A percentile compares a stretch with the other conserved stretches of the same genome.
Conservation (phyloP, 2,113 vertebrate genomes). For the Myocastor coypus region DNA sequence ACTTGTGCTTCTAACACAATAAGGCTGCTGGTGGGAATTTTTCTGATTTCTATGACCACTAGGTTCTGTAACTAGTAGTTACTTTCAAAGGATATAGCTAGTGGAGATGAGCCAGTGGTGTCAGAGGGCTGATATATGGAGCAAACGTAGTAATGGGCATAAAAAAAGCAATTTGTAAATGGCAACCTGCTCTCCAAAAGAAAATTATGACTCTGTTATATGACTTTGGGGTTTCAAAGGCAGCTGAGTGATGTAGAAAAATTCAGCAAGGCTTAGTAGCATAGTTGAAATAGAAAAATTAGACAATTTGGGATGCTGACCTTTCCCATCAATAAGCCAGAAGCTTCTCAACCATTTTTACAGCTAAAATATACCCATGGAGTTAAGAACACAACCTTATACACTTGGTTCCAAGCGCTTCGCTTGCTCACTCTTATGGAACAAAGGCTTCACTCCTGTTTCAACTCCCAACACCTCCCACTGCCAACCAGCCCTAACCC, state of each 20-base stretch:
- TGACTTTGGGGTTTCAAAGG: slow-evolving; percentile 59
- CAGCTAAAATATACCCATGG: not conserved
- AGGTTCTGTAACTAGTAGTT: slow-evolving; percentile 30
- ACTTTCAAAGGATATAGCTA: slow-evolving; percentile 62
- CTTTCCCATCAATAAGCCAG: not conserved
- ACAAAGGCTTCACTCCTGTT: not conserved
- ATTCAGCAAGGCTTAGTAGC: slow-evolving; percentile 22
- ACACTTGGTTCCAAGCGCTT: not conserved
- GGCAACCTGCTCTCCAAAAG: slow-evolving; percentile 42
- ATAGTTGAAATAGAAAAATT: slow-evolving; percentile 42
- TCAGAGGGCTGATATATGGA: not conserved
- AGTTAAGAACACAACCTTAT: not conserved
- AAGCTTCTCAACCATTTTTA: not conserved
- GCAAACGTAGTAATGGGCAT: slow-evolving; percentile 47
- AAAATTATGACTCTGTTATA: slow-evolving; percentile 48
- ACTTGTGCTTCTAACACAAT: not conserved
- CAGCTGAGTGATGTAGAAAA: slow-evolving; percentile 52
- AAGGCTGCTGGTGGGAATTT: slow-evolving; percentile 1
- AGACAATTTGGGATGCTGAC: slow-evolving; percentile 14
- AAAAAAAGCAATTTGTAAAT: slow-evolving; percentile 60
- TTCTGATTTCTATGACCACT: slow-evolving; percentile 49
- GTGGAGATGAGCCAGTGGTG: slow-evolving; percentile 30
- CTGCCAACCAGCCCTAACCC: not conserved
- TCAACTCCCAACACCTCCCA: not conserved
- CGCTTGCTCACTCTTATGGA: not conserved